These are phyloP conservation scores for Leptinotarsa peninsularis DNA, from an alignment of 2,888 invertebrate species.

Conservation along the genomic window DNA sequence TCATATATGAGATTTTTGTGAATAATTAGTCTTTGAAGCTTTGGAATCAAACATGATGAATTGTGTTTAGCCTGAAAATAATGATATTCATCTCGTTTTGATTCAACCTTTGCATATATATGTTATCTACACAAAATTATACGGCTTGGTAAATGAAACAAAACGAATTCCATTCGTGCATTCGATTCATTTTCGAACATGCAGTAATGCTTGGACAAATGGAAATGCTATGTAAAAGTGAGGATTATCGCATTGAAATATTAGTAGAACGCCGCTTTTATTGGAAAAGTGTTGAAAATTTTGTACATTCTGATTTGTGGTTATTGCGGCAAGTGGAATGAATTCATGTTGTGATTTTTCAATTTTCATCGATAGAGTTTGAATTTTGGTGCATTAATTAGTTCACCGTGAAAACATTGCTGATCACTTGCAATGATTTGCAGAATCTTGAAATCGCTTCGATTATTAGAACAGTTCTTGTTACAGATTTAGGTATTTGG, in stretches of 20 bases:
- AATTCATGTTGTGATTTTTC: not conserved
- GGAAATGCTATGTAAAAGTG: conserved; percentile 1
- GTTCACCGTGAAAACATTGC: too few relatives aligned
- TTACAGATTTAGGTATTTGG: too few relatives aligned
- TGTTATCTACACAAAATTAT: conserved; percentile 14
- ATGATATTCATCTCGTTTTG: not conserved
- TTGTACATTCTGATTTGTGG: not conserved
- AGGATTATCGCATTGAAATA: conserved; percentile 8
- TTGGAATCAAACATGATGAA: not conserved
- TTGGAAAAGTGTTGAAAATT: not conserved
- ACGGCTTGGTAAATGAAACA: conserved; percentile 6
- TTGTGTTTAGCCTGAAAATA: not conserved
- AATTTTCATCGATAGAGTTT: too few relatives aligned
- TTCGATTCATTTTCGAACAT: not conserved
- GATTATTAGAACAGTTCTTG: too few relatives aligned
- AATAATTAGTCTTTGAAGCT: not conserved
- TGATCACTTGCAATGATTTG: too few relatives aligned
- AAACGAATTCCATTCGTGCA: not conserved
- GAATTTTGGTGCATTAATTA: too few relatives aligned
- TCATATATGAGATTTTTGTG: too few relatives aligned
- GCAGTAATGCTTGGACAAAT: not conserved
- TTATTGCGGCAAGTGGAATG: not conserved
- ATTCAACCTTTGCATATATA: not conserved
- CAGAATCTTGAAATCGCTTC: too few relatives aligned
- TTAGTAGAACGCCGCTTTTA: not conserved